These are phyloP conservation scores for Sebastes paucispinis DNA, from an alignment of 2,797 vertebrate species.

Conservation along the genomic window DNA sequence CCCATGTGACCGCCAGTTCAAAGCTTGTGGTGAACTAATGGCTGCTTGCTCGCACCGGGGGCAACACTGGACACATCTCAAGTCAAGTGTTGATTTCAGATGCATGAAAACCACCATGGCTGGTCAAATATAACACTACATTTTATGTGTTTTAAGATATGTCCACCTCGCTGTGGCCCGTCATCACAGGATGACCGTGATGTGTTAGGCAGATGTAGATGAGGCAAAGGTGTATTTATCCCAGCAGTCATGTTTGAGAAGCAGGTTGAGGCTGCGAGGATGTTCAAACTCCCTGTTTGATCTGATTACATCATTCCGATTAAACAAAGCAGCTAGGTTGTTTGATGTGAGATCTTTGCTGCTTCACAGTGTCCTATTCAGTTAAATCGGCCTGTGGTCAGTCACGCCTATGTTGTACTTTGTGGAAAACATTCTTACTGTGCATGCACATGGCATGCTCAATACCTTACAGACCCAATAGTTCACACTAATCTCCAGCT, in stretches of 20 bases:
- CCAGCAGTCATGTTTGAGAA: background rate
- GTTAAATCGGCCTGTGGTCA: background rate
- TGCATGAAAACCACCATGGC: background rate
- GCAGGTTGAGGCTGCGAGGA: background rate
- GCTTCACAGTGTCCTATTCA: background rate
- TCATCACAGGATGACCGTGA: background rate
- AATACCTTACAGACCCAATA: background rate
- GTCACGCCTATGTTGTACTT: background rate
- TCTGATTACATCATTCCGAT: constrained; percentile 9
- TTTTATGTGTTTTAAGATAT: background rate
- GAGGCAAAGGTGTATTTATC: background rate
- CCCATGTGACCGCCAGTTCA: constrained; percentile 48
- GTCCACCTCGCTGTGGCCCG: background rate
- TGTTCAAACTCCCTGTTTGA: constrained; percentile 15
- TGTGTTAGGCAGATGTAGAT: background rate
- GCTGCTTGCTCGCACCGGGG: constrained; percentile 36
- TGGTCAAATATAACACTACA: background rate
- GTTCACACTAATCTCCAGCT: constrained; percentile 23
- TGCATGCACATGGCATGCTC: background rate
- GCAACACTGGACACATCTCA: background rate
- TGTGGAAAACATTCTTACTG: background rate
- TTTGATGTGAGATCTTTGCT: constrained; percentile 7
- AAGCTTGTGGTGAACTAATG: constrained; percentile 38
- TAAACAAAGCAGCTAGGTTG: background rate
- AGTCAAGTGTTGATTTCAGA: background rate